These are phyloP conservation scores for Diplogasteroides magnus DNA, from an alignment of 1,140 invertebrate species.

Conservation along the genomic window DNA sequence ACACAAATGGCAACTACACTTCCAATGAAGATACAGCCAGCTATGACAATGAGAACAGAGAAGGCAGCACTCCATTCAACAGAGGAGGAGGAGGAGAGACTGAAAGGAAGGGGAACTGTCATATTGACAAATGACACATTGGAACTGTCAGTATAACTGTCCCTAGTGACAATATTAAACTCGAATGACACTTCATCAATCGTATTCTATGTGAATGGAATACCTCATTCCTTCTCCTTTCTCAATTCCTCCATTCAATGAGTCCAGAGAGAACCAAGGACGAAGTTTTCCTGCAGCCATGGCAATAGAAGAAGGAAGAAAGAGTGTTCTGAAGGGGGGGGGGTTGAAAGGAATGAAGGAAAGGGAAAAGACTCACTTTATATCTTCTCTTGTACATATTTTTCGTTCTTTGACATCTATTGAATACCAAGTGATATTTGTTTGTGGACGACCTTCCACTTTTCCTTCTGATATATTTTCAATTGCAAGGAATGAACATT, in stretches of 20 bases:
- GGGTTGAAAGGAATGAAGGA: neutral
- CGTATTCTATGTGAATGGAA: no score
- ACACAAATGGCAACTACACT: constrained; percentile 37
- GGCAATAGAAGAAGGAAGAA: constrained; percentile 33
- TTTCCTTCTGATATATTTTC: constrained; percentile 40
- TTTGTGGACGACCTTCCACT: constrained; percentile 16
- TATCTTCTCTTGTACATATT: constrained; percentile 47
- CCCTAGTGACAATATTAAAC: no score
- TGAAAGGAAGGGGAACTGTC: neutral
- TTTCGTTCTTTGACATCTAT: constrained; percentile 42
- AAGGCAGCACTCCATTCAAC: constrained; percentile 31
- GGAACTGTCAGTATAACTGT: no score
- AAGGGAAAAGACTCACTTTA: constrained; percentile 27
- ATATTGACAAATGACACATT: no score
- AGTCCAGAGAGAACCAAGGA: constrained; percentile 43
- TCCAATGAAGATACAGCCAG: constrained; percentile 26
- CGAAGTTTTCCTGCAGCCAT: constrained; percentile 42
- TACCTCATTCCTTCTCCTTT: neutral
- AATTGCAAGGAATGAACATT: constrained; percentile 39
- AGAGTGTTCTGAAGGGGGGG: constrained; percentile 37
- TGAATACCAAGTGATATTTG: constrained; percentile 46
- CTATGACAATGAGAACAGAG: constrained; percentile 29
- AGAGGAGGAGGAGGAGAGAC: neutral
- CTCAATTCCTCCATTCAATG: constrained; percentile 19
- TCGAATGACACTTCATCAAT: no score